Evolutionary conservation across 2,888 invertebrate genomes (phyloP).

Genomic region (Sipunculus nudus): DNA sequence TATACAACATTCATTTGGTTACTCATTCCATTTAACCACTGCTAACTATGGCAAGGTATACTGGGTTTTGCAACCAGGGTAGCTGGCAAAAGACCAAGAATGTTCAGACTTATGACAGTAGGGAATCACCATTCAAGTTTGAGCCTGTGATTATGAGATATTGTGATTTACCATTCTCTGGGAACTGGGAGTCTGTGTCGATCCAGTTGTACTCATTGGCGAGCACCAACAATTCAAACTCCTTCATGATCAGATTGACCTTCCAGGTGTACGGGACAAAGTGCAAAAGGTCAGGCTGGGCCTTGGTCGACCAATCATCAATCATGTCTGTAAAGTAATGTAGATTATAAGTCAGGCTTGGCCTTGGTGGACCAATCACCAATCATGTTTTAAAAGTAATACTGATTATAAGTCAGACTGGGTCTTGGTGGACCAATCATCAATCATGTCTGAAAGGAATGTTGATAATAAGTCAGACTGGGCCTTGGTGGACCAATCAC

Average conservation of each 20-base stretch:
- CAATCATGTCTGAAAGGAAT: too few relatives aligned
- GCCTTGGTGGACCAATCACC: too few relatives aligned
- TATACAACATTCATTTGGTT: too few relatives aligned
- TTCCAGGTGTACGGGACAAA: constrained; percentile 98
- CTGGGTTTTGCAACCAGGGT: too few relatives aligned
- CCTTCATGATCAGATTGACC: constrained; percentile 87
- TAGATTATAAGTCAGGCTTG: background rate
- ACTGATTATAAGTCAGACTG: too few relatives aligned
- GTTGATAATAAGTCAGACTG: constrained; percentile 90
- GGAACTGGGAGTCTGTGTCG: constrained; percentile 87
- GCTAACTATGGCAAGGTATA: too few relatives aligned
- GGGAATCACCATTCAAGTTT: background rate
- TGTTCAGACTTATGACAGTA: too few relatives aligned
- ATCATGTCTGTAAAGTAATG: constrained; percentile 77
- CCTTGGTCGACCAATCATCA: constrained; percentile 85
- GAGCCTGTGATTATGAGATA: too few relatives aligned
- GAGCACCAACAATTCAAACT: constrained; percentile 91
- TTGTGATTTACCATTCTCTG: constrained; percentile 80
- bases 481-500: constrained; percentile 83
- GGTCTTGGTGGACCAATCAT: too few relatives aligned
- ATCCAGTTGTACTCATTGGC: constrained; percentile 99
- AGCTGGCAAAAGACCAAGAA: too few relatives aligned
- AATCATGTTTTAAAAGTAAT: too few relatives aligned
- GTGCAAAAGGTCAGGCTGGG: constrained; percentile 85
- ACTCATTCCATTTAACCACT: too few relatives aligned